Conservation (phyloP, 2,888 invertebrate genomes). For the Agriopis aurantiaria region DNA sequence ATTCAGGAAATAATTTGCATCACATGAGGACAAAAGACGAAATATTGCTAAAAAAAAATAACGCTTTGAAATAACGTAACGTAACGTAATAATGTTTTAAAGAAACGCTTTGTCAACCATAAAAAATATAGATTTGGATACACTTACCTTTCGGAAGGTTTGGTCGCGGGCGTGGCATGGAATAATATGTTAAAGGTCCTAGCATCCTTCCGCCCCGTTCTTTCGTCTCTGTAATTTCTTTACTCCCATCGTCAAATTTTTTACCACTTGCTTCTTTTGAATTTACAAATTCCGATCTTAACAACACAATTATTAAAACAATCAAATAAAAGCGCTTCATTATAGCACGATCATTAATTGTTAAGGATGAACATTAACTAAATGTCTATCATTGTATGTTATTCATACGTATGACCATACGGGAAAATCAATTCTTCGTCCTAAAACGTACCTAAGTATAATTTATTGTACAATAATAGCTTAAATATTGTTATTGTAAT, state of each 20-base stretch:
- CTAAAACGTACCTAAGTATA: not conserved
- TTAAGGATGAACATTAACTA: slow-evolving; percentile 3
- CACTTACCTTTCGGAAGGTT: too few species aligned
- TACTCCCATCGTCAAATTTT: not conserved
- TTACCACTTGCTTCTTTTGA: not conserved
- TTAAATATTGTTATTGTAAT: not conserved
- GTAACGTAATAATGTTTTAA: too few species aligned
- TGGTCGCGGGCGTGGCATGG: too few species aligned
- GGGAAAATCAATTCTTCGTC: slow-evolving; percentile 23
- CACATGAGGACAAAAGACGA: too few species aligned
- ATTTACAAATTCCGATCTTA: not conserved
- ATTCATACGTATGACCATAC: slow-evolving; percentile 9
- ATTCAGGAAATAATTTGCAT: too few species aligned
- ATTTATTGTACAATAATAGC: not conserved
- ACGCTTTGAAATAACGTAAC: too few species aligned
- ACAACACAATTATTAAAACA: slow-evolving; percentile 4
- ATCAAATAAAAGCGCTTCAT: slow-evolving; percentile 5
- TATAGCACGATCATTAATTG: slow-evolving; percentile 7
- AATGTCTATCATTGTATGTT: slow-evolving; percentile 10
- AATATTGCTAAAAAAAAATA: too few species aligned
- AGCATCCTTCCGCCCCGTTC: too few species aligned
- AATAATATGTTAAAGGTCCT: too few species aligned
- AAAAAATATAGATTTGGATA: too few species aligned
- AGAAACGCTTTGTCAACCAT: too few species aligned
- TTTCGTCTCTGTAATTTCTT: not conserved